phyloP scores from a whole-genome alignment of 2,888 invertebrate species.

The Drepana falcataria region DNA sequence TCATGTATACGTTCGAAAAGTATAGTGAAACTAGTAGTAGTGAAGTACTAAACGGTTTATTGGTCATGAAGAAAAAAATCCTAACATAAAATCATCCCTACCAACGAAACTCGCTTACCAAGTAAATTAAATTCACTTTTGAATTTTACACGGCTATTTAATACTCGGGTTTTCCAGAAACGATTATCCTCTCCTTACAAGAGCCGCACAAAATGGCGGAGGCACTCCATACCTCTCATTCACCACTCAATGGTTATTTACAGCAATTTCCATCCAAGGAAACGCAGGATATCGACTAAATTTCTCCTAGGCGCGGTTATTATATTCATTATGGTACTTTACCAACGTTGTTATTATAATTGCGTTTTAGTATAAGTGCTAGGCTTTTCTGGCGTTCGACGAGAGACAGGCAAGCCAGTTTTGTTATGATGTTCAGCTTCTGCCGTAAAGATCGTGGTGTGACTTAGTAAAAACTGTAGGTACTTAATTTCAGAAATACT shows the following conservation, averaged over 20 bases:
- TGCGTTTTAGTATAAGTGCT: neutral
- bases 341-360: neutral
- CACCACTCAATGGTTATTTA: slow-evolving; percentile 47
- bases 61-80: neutral
- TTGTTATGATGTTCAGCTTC: neutral
- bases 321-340: slow-evolving; percentile 1
- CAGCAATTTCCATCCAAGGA: slow-evolving; percentile 39
- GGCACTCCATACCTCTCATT: slow-evolving; percentile 21
- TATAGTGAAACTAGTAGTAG: no score
- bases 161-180: slow-evolving; percentile 17
- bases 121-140: slow-evolving; percentile 19
- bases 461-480: no score
- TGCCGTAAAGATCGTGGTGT: neutral
- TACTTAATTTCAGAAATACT: no score
- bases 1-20: no score
- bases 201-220: slow-evolving; percentile 36
- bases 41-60: no score
- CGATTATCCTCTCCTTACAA: slow-evolving; percentile 44
- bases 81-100: neutral
- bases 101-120: slow-evolving; percentile 1
- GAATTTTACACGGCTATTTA: slow-evolving; percentile 13
- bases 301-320: neutral
- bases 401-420: no score
- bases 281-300: slow-evolving; percentile 11
- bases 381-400: neutral